Conservation (phyloP, 2,888 invertebrate species). For the Oasisia sp. region DNA sequence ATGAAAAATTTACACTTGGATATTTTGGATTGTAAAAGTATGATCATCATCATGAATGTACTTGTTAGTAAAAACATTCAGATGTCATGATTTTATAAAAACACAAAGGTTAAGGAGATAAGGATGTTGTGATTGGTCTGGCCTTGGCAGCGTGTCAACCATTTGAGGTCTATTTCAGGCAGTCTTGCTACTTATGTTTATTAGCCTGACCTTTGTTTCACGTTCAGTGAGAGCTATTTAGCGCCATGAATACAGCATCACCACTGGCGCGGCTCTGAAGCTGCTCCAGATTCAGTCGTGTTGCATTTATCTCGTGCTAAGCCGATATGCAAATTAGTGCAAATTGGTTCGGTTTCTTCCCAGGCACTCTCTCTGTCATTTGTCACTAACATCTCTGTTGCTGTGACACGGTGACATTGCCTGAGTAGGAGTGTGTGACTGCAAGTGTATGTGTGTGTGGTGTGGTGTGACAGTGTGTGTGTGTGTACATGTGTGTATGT, state of each 20-base stretch:
- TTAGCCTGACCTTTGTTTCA: background rate
- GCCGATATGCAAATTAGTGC: slow-evolving; percentile 2
- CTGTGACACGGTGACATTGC: too few species aligned
- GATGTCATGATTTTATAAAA: too few species aligned
- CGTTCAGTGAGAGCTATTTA: background rate
- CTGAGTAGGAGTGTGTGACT: too few species aligned
- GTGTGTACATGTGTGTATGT: too few species aligned
- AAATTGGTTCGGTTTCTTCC: slow-evolving; percentile 13
- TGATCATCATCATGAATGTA: background rate
- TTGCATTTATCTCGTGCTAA: background rate
- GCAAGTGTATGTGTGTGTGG: too few species aligned
- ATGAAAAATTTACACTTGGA: background rate
- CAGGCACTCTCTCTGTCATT: background rate
- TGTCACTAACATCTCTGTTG: background rate
- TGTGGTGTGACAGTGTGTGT: too few species aligned
- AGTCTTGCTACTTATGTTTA: background rate
- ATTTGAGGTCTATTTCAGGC: background rate
- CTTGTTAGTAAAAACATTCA: background rate
- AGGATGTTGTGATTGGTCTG: background rate
- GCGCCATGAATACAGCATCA: background rate
- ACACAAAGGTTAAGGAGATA: background rate
- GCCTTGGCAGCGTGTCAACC: background rate
- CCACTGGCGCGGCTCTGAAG: background rate
- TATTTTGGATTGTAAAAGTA: background rate
- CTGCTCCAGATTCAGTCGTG: background rate